Evolutionary conservation across 2,888 invertebrate genomes (phyloP).

Genomic region (Rhagonycha lutea): DNA sequence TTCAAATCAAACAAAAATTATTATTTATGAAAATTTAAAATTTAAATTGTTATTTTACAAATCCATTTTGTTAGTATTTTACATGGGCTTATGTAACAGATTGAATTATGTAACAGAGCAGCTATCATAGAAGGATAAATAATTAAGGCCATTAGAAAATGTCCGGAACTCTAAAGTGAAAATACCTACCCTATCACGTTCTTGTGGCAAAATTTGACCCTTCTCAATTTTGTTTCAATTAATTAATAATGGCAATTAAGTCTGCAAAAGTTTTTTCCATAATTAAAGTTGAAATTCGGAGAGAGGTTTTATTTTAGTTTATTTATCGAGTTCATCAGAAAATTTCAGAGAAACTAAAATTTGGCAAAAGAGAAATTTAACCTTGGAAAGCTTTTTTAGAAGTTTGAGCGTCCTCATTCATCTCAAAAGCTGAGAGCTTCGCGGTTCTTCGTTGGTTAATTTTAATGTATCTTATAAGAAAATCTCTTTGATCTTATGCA

Average conservation of each 20-base stretch:
- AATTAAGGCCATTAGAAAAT: background rate
- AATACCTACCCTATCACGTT: background rate
- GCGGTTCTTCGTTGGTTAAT: conserved; percentile 19
- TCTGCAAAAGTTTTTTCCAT: background rate
- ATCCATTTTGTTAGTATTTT: background rate
- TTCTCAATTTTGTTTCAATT: background rate
- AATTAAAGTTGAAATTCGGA: background rate
- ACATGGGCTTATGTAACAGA: background rate
- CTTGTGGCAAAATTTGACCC: background rate
- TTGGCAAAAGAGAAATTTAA: background rate
- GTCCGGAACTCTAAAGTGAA: background rate
- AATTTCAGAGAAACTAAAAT: background rate
- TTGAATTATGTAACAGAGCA: background rate
- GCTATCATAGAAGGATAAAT: background rate
- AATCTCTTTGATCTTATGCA: conserved; percentile 24
- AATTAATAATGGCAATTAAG: background rate
- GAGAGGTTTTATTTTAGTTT: background rate
- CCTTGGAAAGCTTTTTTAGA: background rate
- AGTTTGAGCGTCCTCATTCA: background rate
- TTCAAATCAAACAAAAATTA: background rate
- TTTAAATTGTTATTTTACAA: background rate
- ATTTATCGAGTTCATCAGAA: background rate
- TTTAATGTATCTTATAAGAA: conserved; percentile 24
- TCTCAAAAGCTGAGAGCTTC: conserved; percentile 1
- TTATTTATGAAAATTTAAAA: background rate